phyloP scores from a whole-genome alignment of 1,140 invertebrate species.

The Odontomachus brunneus region DNA sequence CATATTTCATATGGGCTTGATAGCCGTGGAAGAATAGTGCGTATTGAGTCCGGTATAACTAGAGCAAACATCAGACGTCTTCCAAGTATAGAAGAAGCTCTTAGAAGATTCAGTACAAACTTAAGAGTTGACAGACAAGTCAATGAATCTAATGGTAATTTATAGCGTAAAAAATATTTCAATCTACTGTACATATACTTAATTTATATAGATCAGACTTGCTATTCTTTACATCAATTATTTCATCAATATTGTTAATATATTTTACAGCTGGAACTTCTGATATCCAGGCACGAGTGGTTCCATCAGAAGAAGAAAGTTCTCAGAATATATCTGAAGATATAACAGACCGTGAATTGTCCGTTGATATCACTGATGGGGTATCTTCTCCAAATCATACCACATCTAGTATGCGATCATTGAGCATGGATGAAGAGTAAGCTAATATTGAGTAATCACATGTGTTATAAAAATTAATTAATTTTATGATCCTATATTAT shows the following conservation, averaged over 20 bases:
- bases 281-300: slow-evolving; percentile 75
- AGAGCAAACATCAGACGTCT: slow-evolving; percentile 69
- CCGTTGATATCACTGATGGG: slow-evolving; percentile 82
- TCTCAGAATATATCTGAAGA: slow-evolving; percentile 77
- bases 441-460: slow-evolving; percentile 27
- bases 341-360: slow-evolving; percentile 76
- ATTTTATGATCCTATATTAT: not conserved
- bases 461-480: not conserved
- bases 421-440: slow-evolving; percentile 83
- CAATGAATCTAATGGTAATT: slow-evolving; percentile 72
- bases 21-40: slow-evolving; percentile 70
- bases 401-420: slow-evolving; percentile 76
- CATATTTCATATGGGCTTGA: slow-evolving; percentile 70
- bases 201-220: too few relatives aligned
- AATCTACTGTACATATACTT: not conserved
- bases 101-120: slow-evolving; percentile 76
- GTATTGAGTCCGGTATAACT: slow-evolving; percentile 70
- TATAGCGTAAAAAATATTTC: not conserved
- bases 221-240: too few relatives aligned
- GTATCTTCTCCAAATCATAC: slow-evolving; percentile 80
- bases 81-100: slow-evolving; percentile 75
- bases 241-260: slow-evolving; percentile 40
- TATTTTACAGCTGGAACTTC: slow-evolving; percentile 66
- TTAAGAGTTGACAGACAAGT: slow-evolving; percentile 71
- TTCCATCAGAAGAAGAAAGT: slow-evolving; percentile 76